Evolutionary conservation across 23 tunicate species (phyloP).

Genomic region (Clavelina lepadiformis): DNA sequence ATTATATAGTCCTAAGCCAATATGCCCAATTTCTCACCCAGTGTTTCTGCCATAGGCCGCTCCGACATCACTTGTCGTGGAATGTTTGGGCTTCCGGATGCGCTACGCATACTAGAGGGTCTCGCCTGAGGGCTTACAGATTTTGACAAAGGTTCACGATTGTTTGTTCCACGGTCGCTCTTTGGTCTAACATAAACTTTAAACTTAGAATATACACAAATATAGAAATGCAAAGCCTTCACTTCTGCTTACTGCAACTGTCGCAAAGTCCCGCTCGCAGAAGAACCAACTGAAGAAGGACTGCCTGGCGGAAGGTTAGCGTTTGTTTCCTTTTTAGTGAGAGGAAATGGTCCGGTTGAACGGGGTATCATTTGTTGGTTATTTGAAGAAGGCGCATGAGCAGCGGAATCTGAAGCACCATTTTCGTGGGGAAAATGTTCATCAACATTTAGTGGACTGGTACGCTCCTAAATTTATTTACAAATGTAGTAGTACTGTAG

Average conservation of each 20-base stretch:
- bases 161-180: conserved; percentile 8
- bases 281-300: conserved; percentile 69
- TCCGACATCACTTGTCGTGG: conserved; percentile 16
- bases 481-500: too few species aligned
- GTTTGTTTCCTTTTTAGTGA: conserved; percentile 1
- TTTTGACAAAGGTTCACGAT: conserved; percentile 38
- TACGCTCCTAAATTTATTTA: conserved; percentile 21
- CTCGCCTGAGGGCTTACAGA: conserved; percentile 72
- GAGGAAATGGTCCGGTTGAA: conserved; percentile 1
- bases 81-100: conserved; percentile 63
- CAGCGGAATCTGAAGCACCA: conserved; percentile 10
- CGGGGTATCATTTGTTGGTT: conserved; percentile 25
- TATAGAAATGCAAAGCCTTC: not conserved
- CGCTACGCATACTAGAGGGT: conserved; percentile 73
- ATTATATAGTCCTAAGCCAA: too few species aligned
- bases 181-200: conserved; percentile 6
- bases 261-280: conserved; percentile 51
- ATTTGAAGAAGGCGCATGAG: too few species aligned
- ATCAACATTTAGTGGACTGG: conserved; percentile 51
- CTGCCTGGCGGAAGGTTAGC: conserved; percentile 32
- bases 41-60: conserved; percentile 1
- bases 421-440: conserved; percentile 46
- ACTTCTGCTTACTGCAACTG: conserved; percentile 58
- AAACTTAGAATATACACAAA: not conserved
- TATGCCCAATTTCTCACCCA: too few species aligned